Evolutionary conservation across 2,113 vertebrate species (phyloP), one percentile per base, ranked within the genome.

Genomic region (Apeltes quadracus): DNA sequence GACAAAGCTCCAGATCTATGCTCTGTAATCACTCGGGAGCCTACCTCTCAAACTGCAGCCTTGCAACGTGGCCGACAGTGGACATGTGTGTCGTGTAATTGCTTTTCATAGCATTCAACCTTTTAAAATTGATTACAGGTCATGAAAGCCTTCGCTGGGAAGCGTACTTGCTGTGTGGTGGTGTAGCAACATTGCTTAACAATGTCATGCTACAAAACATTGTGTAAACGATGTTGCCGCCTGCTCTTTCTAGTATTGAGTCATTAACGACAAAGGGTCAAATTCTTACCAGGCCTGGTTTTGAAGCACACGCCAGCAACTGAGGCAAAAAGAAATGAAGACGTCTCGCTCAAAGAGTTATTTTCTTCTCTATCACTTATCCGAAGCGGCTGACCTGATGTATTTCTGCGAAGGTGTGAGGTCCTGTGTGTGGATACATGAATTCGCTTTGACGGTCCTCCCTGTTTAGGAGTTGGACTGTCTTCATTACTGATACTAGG

Each of bases 41-140:
- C 59, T 68, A 74, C 81, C 80, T 82, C 85, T 84, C 82, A 73
- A 78, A 75, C 75, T 75, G 71, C 75, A 81, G 76, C 61, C 71
- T 77, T 57, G 44, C 78, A 41, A 53, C 57, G 74, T 57, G 71
- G 27, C 61, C 75, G 79, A 79, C 75, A 76, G 81, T 75, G 72
- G 84, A 88, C 87, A 88, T 66, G 83, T 62, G 76, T 81, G 81
- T 77, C 13, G 75, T 67, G 86, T 89, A 88, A 90, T 91, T 87
- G 78, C 81, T 88, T 89, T 89, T 85, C 81, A 82, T 87, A 77
- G 54, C 48, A 55, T 79, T 88, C 78, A 88, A 89, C 85, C 84
- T 88, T 87, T 91, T 83, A 61, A 68, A 85, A 88, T 86, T 88
- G 89, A 92, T 91, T 87, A 90, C 78, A 74, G 61, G 12, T 59